Percentiles rank a stretch among this genome's conserved stretches.
Conservation (phyloP, 2,888 invertebrate genomes). For the Dusona sp. region DNA sequence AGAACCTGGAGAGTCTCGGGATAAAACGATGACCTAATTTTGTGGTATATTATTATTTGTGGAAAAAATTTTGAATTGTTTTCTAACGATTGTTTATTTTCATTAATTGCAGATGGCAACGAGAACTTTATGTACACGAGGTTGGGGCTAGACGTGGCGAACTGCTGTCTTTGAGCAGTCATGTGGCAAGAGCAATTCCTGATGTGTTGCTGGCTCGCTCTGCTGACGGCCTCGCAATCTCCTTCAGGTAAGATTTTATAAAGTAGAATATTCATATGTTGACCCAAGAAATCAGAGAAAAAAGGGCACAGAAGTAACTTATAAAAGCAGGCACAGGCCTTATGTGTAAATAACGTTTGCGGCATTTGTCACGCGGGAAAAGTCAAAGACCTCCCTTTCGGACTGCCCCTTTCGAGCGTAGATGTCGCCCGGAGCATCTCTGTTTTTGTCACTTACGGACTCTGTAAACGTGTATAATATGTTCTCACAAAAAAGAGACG, state of each 20-base stretch:
- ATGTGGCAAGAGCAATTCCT: constrained; percentile 83
- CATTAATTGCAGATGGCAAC: constrained; percentile 78
- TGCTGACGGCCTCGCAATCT: constrained; percentile 80
- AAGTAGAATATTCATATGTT: no score
- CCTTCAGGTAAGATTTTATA: constrained; percentile 77
- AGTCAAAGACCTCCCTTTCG: no score
- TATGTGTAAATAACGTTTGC: constrained; percentile 29
- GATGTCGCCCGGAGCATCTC: constrained; percentile 9
- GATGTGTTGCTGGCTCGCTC: constrained; percentile 82
- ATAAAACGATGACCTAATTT: no score
- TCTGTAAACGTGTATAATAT: neutral
- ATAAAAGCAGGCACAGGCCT: no score
- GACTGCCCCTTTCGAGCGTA: no score
- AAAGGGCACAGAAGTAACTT: no score
- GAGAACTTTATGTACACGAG: constrained; percentile 75
- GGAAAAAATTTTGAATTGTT: neutral
- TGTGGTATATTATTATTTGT: no score
- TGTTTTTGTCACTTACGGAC: neutral
- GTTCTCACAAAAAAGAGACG: neutral
- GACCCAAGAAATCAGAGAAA: no score
- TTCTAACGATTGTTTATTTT: neutral
- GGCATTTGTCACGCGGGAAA: neutral
- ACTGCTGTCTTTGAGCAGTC: constrained; percentile 77
- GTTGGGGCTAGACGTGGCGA: constrained; percentile 78
- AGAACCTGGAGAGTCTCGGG: neutral